Conservation (phyloP, 2,113 vertebrate species). For the Protomyctophum bolini region DNA sequence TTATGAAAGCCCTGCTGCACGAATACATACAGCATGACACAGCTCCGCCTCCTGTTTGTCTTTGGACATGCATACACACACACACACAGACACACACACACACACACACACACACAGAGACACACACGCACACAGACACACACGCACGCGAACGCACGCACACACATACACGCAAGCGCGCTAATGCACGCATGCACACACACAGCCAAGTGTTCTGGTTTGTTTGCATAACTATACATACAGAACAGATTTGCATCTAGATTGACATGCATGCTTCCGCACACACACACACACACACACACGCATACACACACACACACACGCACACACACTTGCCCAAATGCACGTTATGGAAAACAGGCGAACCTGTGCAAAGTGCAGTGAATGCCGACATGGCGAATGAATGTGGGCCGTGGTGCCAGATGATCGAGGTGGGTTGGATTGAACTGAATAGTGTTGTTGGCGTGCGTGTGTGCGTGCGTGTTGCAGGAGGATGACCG, state of each 20-base stretch:
- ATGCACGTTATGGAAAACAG: background rate
- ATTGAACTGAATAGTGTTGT: no score
- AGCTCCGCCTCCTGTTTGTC: constrained; percentile 38
- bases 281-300: background rate
- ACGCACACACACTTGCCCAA: background rate
- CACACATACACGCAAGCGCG: constrained; percentile 2
- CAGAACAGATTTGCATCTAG: no score
- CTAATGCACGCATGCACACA: constrained; percentile 25
- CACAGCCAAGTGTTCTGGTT: background rate
- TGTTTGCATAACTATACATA: background rate
- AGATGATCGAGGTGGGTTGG: no score
- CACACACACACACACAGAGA: background rate
- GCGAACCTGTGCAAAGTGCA: no score
- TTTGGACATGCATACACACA: background rate
- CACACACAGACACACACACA: constrained; percentile 15
- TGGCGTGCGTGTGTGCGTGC: background rate
- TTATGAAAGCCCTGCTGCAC: constrained; percentile 57
- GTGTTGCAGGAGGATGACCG: no score
- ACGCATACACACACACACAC: background rate
- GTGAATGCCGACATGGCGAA: no score
- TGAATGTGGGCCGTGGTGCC: no score
- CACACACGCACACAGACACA: background rate
- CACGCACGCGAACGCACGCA: background rate
- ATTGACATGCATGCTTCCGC: no score
- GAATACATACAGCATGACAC: constrained; percentile 51